Base-by-base conservation (phyloP, 2,888 invertebrate genomes). In the Patella ulyssiponensis region DNA sequence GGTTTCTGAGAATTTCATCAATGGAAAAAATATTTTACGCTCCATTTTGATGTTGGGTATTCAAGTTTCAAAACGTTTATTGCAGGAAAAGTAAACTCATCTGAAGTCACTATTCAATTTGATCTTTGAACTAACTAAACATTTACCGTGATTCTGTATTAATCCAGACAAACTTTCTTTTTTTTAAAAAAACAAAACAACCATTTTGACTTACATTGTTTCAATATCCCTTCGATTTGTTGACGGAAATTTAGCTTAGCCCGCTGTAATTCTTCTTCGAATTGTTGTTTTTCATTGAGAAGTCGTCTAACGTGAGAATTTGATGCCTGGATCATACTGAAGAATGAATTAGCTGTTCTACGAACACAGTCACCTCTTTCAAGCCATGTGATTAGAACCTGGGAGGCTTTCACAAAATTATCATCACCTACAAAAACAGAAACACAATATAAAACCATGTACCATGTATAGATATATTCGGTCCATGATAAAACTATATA, bases 341-440 rank as follows among this genome's bases (percentile, higher is more conserved):
- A 98, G 92, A 98, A 98, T 69, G 95, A 95, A 90, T 96, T 97
- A 2, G 96, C 94, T 91, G 97, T 98, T 80, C 96, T 94, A 91
- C 98, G 97, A 72, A 94, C 96, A 90, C 98, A 98, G 91, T 98
- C 98, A 0, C 98, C 98, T 15, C 97, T 94, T 89, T 98, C 98
- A 85, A 98, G 91, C 98, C 98, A 98, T 0, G 96, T 95, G 58
- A 96, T 94, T 52, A 98, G 94, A 44, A 96, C 95, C 94, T 95
- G 95, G 0, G 96, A 95, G 27, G 96, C 96, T 89, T 96, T 96
- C 80, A 95, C 94, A 88, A 97, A 97, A 0, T 95, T 94, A 73
- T 96, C 96, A 87, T 97, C 97, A 83, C 88, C 93, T 93, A 85
- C 20, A 86, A 84, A 75, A 53, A 73, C 2, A 73, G 73, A 58